Evolutionary conservation across 2,797 vertebrate species (phyloP).

Genomic region (Mormyrops attenuatus): DNA sequence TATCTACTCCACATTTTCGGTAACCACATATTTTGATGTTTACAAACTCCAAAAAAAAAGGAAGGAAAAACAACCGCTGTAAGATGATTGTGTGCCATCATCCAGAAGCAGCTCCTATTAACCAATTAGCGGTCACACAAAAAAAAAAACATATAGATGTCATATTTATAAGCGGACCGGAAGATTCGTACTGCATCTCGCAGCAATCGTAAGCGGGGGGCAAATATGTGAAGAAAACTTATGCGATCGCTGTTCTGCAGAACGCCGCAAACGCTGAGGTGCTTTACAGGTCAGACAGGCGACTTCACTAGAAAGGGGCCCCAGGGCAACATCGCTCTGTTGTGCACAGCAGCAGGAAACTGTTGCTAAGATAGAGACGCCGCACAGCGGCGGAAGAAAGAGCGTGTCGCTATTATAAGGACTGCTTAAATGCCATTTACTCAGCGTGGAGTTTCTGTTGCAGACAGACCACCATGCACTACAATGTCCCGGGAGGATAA

Average conservation of each 20-base stretch:
- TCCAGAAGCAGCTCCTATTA: neutral
- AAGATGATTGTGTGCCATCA: neutral
- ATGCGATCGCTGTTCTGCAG: neutral
- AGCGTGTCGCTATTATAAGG: neutral
- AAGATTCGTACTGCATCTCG: neutral
- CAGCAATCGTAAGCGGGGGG: neutral
- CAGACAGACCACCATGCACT: neutral
- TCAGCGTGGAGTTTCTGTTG: neutral
- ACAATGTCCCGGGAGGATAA: neutral
- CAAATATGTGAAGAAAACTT: neutral
- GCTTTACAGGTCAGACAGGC: neutral
- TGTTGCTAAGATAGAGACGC: neutral
- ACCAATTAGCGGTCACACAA: neutral
- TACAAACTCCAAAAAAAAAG: neutral
- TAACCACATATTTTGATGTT: neutral
- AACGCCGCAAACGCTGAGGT: neutral
- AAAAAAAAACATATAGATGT: neutral
- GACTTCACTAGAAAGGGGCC: neutral
- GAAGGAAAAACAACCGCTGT: neutral
- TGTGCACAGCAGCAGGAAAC: neutral
- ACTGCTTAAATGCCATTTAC: neutral
- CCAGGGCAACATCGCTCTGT: neutral
- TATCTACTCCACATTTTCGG: neutral
- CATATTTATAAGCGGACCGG: neutral
- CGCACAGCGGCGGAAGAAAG: neutral